Percentiles rank a stretch among this genome's conserved stretches.
Conservation (phyloP, 2,888 invertebrate species). For the Athetis lepigone region DNA sequence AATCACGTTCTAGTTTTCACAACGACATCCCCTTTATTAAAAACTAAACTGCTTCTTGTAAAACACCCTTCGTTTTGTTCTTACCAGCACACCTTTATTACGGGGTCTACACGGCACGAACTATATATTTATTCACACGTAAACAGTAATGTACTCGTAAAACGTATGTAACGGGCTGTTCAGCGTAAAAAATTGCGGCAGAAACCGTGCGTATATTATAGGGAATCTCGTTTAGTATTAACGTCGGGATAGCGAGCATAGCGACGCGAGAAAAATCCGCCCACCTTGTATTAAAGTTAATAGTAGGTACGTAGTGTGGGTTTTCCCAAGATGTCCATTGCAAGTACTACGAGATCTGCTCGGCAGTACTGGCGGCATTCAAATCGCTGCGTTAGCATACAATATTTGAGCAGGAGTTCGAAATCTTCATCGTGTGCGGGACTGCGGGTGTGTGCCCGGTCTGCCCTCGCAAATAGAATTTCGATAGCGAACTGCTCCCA, state of each 20-base stretch:
- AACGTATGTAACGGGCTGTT: constrained; percentile 32
- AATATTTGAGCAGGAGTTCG: constrained; percentile 71
- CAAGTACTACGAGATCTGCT: constrained; percentile 65
- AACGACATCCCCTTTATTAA: not conserved
- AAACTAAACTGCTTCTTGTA: not conserved
- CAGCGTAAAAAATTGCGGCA: constrained; percentile 30
- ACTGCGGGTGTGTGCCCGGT: constrained; percentile 63
- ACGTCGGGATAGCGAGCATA: constrained; percentile 50
- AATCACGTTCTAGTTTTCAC: too few species aligned
- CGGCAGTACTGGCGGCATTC: constrained; percentile 70
- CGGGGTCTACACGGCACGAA: not conserved
- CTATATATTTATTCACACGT: constrained; percentile 20
- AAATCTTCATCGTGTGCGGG: constrained; percentile 69
- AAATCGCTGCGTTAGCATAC: constrained; percentile 80
- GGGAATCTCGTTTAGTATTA: constrained; percentile 67
- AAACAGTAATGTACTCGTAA: constrained; percentile 32
- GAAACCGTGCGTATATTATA: constrained; percentile 34
- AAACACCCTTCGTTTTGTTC: not conserved
- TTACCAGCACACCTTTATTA: not conserved
- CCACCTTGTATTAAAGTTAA: constrained; percentile 70
- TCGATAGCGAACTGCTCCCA: constrained; percentile 73
- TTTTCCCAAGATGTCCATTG: constrained; percentile 73
- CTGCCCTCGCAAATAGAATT: constrained; percentile 78
- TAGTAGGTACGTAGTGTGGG: constrained; percentile 62
- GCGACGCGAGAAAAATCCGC: constrained; percentile 60